These are phyloP conservation scores for Oreohelix idahoensis DNA, from an alignment of 1,140 invertebrate species.

Conservation along the genomic window DNA sequence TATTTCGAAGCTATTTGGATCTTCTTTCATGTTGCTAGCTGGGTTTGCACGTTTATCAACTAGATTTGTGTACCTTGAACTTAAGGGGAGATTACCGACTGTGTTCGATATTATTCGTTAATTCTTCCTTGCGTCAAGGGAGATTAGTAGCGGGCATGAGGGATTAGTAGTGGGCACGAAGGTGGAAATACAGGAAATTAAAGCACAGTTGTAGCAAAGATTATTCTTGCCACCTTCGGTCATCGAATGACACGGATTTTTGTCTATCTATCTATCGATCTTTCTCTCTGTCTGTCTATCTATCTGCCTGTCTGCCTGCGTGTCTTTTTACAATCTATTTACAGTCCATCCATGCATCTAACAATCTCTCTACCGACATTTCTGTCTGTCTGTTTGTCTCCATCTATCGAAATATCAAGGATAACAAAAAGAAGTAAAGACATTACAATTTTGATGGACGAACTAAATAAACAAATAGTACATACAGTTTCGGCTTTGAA, in stretches of 20 bases:
- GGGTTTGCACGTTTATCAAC: neutral
- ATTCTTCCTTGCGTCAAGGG: neutral
- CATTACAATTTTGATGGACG: too few relatives aligned
- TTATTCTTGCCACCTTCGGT: too few relatives aligned
- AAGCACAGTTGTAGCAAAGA: neutral
- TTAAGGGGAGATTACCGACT: neutral
- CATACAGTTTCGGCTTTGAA: too few relatives aligned
- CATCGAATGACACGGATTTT: too few relatives aligned
- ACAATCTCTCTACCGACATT: neutral
- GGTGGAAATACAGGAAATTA: neutral
- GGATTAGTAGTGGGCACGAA: neutral
- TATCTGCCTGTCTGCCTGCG: neutral
- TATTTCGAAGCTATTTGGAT: neutral
- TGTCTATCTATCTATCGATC: neutral
- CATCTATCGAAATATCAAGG: too few relatives aligned
- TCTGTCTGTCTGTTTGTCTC: slow-evolving; percentile 4
- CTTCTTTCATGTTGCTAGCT: neutral
- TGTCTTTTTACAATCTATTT: neutral
- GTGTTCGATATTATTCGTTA: slow-evolving; percentile 8
- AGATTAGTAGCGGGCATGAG: neutral
- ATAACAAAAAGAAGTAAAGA: too few relatives aligned
- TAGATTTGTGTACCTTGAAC: slow-evolving; percentile 5
- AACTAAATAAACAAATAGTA: too few relatives aligned
- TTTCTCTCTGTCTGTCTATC: neutral
- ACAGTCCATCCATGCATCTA: neutral